Conservation (phyloP, 2,888 invertebrate genomes). For the Biston stratarius region DNA sequence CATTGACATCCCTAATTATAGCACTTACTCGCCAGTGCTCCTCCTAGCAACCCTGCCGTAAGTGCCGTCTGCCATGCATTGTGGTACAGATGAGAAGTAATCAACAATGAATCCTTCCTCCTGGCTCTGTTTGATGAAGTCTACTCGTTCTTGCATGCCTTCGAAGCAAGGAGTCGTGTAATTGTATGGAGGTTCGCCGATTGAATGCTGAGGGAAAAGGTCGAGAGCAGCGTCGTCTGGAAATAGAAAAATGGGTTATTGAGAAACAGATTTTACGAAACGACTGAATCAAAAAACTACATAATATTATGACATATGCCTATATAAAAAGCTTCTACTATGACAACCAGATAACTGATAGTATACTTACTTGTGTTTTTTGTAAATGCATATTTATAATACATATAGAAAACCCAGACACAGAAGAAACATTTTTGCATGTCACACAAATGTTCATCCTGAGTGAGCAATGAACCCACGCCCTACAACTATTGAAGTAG, state of each 20-base stretch:
- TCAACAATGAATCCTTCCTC: slow-evolving; percentile 70
- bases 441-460: too few species aligned
- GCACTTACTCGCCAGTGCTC: slow-evolving; percentile 62
- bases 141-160: slow-evolving; percentile 52
- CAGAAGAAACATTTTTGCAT: too few species aligned
- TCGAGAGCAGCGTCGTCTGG: slow-evolving; percentile 68
- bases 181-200: slow-evolving; percentile 64
- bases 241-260: slow-evolving; percentile 24
- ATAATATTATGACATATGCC: too few species aligned
- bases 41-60: slow-evolving; percentile 59
- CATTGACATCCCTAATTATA: neutral
- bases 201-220: slow-evolving; percentile 60
- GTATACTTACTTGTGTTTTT: too few species aligned
- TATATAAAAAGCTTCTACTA: too few species aligned
- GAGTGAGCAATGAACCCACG: too few species aligned
- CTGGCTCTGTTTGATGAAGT: slow-evolving; percentile 59
- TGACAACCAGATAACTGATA: too few species aligned
- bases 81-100: slow-evolving; percentile 56
- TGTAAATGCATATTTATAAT: too few species aligned
- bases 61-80: slow-evolving; percentile 75
- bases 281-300: too few species aligned
- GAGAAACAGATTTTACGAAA: neutral
- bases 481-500: too few species aligned
- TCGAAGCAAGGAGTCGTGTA: slow-evolving; percentile 72
- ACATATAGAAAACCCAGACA: too few species aligned